Evolutionary conservation across 2,113 vertebrate genomes (phyloP), one percentile per base, ranked within the genome.

Genomic region (Chelonoidis abingdonii): DNA sequence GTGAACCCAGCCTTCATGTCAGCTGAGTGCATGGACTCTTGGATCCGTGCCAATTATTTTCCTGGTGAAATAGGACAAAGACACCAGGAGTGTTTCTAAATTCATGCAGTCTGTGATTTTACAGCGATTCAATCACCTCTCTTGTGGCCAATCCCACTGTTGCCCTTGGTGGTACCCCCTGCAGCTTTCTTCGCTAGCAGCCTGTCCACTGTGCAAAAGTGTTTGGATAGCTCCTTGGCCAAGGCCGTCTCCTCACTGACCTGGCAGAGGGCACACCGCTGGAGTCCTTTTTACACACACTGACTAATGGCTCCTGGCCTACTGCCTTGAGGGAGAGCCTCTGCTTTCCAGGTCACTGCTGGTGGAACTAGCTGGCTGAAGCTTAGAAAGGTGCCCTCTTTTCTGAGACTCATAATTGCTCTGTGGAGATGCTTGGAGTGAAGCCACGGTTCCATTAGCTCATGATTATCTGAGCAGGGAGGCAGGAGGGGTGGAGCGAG

Each of bases 371-470:
- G 13, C 57, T 78, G 59, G 69, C 54, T 62, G 53, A 53, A 76
- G 72, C 83, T 38, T n/a, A 59, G 76, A 54, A 29, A 86, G 85
- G 81, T 96, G 83, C 14, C 62, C 24, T n/a, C 69, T 93, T 85
- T 80, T 69, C 6, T 16, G 72, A 82, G 62, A 44, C 1, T 78
- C 0, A 56, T 44, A 38, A n/a, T 52, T 86, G 87, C 17, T 4
- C 13, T 89, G 81, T 31, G 69, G 50, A 87, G 41, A 14, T 47
- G 83, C 52, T 82, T 44, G 75, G 47, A 89, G 54, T 10, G 31
- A 53, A 86, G 27, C 62, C 17, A 56, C 17, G 35, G 87, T 72
- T 93, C 92, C 92, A 89, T 86, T 86, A 89, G 79, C 65, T 89
- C 59, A 76, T 65, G 59, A 80, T 93, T 79, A 83, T 49, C 84